A percentile compares a stretch with the other conserved stretches of the same genome.
These are phyloP conservation scores for Lithobates pipiens DNA, from an alignment of 2,797 vertebrate genomes.

Conservation along the genomic window DNA sequence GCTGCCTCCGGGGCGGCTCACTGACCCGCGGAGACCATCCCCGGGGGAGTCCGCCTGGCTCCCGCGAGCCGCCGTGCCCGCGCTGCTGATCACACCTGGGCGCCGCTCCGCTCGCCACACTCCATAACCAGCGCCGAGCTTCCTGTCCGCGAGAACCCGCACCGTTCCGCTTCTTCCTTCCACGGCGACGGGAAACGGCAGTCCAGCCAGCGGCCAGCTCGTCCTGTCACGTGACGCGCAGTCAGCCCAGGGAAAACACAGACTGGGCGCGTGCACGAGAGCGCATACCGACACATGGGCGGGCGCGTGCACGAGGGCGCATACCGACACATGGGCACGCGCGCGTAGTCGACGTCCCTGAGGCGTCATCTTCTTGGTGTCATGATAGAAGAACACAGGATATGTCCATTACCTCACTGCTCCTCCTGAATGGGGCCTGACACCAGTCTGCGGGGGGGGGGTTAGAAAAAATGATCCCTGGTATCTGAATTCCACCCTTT, in stretches of 20 bases:
- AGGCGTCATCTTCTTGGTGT: not conserved
- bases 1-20: conserved; percentile 18
- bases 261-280: not conserved
- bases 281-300: conserved; percentile 41
- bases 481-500: no score
- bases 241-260: conserved; percentile 18
- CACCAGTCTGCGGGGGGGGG: no score
- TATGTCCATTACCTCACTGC: no score
- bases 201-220: not conserved
- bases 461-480: no score
- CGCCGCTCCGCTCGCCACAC: not conserved
- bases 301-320: conserved; percentile 14
- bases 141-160: not conserved
- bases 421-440: no score
- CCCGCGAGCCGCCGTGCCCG: conserved; percentile 18
- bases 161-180: not conserved
- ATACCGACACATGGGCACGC: conserved; percentile 29
- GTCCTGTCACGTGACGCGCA: conserved; percentile 31
- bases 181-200: not conserved
- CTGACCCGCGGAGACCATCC: conserved; percentile 25
- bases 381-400: no score
- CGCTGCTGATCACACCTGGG: no score
- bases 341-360: not conserved
- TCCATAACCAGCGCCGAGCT: not conserved
- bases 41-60: conserved; percentile 57